Percentiles rank a stretch among this genome's conserved stretches.
These are phyloP conservation scores for Gryon sp. DNA, from an alignment of 1,140 invertebrate species.

Conservation along the genomic window DNA sequence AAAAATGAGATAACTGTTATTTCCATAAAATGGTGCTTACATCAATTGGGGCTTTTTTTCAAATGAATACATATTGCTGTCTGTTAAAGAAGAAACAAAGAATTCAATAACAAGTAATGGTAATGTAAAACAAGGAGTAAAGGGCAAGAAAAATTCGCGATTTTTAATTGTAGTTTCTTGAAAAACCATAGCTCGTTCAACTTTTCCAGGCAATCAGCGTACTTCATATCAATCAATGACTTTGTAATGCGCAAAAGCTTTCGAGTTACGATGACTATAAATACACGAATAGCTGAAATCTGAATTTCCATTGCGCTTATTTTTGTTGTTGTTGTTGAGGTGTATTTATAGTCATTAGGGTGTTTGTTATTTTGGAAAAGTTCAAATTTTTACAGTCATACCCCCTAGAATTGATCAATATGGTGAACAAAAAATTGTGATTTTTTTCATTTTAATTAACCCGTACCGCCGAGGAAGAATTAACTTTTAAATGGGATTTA, in stretches of 20 bases:
- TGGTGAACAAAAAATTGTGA: no score
- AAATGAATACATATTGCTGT: no score
- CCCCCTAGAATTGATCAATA: no score
- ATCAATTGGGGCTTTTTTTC: conserved; percentile 18
- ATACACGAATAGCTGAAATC: conserved; percentile 36
- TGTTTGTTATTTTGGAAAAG: no score
- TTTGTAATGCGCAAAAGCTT: conserved; percentile 47
- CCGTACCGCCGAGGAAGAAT: no score
- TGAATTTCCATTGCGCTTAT: conserved; percentile 13
- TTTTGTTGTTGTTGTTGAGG: conserved; percentile 9
- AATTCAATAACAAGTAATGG: no score
- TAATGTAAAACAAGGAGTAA: no score
- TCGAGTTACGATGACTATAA: conserved; percentile 56
- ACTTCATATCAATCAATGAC: conserved; percentile 63
- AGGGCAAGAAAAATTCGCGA: conserved; percentile 18
- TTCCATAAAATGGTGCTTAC: conserved; percentile 56
- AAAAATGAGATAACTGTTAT: no score
- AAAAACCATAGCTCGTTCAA: conserved; percentile 59
- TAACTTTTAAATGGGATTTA: no score
- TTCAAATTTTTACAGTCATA: no score
- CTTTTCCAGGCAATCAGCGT: conserved; percentile 63
- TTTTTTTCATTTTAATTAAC: no score
- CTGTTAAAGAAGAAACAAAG: conserved; percentile 2
- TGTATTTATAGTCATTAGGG: conserved; percentile 56
- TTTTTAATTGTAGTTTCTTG: conserved; percentile 49